Percentiles rank a stretch among this genome's conserved stretches.
These are phyloP conservation scores for Verasper variegatus DNA, from an alignment of 2,113 vertebrate genomes.

Conservation along the genomic window DNA sequence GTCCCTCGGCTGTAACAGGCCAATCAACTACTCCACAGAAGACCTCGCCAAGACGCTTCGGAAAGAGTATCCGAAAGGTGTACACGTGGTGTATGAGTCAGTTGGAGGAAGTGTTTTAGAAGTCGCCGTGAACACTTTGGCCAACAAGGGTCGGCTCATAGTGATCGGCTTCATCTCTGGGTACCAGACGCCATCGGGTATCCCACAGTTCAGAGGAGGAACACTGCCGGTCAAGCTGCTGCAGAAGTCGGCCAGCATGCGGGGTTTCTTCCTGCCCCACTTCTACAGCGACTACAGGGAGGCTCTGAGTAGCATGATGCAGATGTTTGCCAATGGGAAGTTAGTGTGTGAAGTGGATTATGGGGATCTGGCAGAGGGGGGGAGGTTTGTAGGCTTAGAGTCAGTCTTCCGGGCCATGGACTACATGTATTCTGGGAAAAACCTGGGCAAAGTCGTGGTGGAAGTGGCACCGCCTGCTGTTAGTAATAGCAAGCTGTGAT, in stretches of 20 bases:
- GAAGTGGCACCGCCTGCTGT: slow-evolving; percentile 85
- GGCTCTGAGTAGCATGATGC: slow-evolving; percentile 85
- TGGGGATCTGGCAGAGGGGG: slow-evolving; percentile 83
- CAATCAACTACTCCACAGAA: slow-evolving; percentile 90
- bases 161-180: slow-evolving; percentile 92
- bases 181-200: slow-evolving; percentile 87
- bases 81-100: slow-evolving; percentile 93
- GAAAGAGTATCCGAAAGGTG: slow-evolving; percentile 85
- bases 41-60: slow-evolving; percentile 82
- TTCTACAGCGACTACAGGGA: slow-evolving; percentile 84
- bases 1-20: slow-evolving; percentile 88
- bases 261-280: slow-evolving; percentile 92
- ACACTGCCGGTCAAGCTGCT: slow-evolving; percentile 88
- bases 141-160: slow-evolving; percentile 87
- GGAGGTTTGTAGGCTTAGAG: slow-evolving; percentile 90
- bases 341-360: slow-evolving; percentile 90
- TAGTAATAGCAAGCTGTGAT: slow-evolving; percentile 91
- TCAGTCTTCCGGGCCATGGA: slow-evolving; percentile 91
- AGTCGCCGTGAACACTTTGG: slow-evolving; percentile 85
- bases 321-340: slow-evolving; percentile 85
- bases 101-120: slow-evolving; percentile 90
- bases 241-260: slow-evolving; percentile 89
- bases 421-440: slow-evolving; percentile 93
- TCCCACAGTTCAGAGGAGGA: slow-evolving; percentile 81
- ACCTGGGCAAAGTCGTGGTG: slow-evolving; percentile 93